Evolutionary conservation across 2,888 invertebrate species (phyloP), one percentile per base, ranked within the genome.

Genomic region (Scaptodrosophila latifasciaeformis): DNA sequence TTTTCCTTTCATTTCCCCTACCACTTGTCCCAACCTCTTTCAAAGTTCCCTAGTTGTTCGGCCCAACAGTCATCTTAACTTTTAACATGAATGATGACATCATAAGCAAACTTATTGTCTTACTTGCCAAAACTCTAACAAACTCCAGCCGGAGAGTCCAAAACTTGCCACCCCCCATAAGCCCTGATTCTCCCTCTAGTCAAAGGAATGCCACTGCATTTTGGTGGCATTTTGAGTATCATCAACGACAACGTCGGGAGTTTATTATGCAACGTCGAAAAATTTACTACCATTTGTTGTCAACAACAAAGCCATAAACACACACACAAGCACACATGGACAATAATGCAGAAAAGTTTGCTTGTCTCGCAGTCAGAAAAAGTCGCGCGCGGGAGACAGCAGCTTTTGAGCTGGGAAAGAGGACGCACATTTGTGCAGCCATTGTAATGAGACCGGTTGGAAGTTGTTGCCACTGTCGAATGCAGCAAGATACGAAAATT

Each of bases 261-360:
- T 79, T 75, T 75, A 75, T 75, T 75, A 75, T 75, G 75, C 77
- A 75, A 75, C 58, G 64, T 56, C 67, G 7, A 72, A 66, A 78
- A 75, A 76, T 72, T 79, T 76, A 76, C 64, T 66, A 62, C 70
- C 68, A 76, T 75, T 75, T 75, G 79, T 79, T 79, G 79, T 76
- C 75, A 75, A 79, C 76, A 64, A 19, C 35, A 21, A 10, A 19
- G 6, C 1, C n/a, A 29, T 57, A 65, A 75, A 62, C 62, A 65
- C 53, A 58, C 30, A 49, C 37, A 60, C 2, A 30, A 9, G 2
- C 30, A 5, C 1, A 34, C 34, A 10, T 2, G 17, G 2, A 13
- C 51, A 55, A n/a, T 45, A 51, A 15, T 24, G 24, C 54, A 49
- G 29, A 60, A 48, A 70, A 65, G 56, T 67, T 65, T 70, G 40